Base-by-base conservation (phyloP, 2,888 invertebrate species). In the Lasioglossum oenotherae region DNA sequence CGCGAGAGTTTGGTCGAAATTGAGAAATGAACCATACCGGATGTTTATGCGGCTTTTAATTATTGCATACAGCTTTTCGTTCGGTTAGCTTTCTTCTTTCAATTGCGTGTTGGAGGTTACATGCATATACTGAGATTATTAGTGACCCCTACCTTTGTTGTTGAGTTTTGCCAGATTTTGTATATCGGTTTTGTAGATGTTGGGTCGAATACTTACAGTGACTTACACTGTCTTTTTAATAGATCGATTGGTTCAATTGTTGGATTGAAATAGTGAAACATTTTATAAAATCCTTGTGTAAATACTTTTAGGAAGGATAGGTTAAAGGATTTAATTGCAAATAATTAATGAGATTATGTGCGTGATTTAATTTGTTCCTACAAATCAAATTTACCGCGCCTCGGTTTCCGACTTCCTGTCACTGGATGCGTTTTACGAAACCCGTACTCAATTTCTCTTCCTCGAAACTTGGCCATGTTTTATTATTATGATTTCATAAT, bases 321-420 rank as follows among this genome's bases (percentile, higher is more conserved):
- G 49, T 23, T 49, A 6, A n/a, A 53, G 10, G 10, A 53, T 53
- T 23, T 27, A 14, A 27, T 60, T 23, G 12, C 41, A 41, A 53
- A 53, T 53, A 10, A 53, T 53, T 23, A 10, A 53, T 53, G 23
- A 10, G 53, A 53, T 23, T 23, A 3, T 2, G 23, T 0, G 23
- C 23, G 10, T 6, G 53, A 53, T 53, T 53, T 53, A n/a, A 53
- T 41, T 27, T 16, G 10, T 3, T 73, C 10, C 73, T 10, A n/a
- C 27, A 67, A 77, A 35, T 72, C 57, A 44, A 64, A 76, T 71
- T 69, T 53, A 75, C 31, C n/a, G 46, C n/a, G 46, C 35, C 5
- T 41, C 67, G 35, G 35, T 23, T 67, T 67, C 23, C 31, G n/a
- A 31, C 41, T 64, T 64, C 44, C 44, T 23, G 44, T 46, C 44